Conservation (phyloP, 2,888 invertebrate genomes). For the Ophion slaviceki region DNA sequence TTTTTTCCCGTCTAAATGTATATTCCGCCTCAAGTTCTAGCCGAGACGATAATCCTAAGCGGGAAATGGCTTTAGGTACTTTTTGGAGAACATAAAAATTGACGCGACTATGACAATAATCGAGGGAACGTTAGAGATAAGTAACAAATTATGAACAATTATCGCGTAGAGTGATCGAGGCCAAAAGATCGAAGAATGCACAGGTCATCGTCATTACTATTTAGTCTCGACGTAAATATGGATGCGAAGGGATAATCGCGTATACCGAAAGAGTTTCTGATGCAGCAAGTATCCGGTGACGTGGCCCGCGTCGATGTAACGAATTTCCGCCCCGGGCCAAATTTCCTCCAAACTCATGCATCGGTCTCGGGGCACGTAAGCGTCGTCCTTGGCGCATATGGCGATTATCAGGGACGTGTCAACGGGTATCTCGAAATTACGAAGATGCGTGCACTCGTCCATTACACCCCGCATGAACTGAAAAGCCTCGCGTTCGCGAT, state of each 20-base stretch:
- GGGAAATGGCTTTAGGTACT: no score
- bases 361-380: slow-evolving; percentile 94
- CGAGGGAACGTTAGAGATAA: no score
- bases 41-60: no score
- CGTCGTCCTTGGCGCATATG: slow-evolving; percentile 95
- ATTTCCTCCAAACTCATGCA: slow-evolving; percentile 93
- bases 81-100: no score
- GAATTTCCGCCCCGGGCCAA: slow-evolving; percentile 96
- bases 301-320: slow-evolving; percentile 95
- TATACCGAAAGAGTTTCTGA: slow-evolving; percentile 93
- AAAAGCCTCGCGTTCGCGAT: slow-evolving; percentile 91
- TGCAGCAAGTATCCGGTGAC: slow-evolving; percentile 95
- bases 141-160: no score
- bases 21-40: no score
- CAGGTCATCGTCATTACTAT: background rate
- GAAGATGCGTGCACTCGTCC: slow-evolving; percentile 99
- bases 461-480: slow-evolving; percentile 99
- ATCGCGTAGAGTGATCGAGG: no score
- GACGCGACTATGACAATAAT: no score
- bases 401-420: slow-evolving; percentile 96
- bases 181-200: no score
- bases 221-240: background rate
- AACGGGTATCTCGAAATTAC: slow-evolving; percentile 94
- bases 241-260: background rate
- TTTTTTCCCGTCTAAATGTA: no score